These are phyloP conservation scores for Electrophaes corylata DNA, from an alignment of 2,888 invertebrate genomes.

Conservation along the genomic window DNA sequence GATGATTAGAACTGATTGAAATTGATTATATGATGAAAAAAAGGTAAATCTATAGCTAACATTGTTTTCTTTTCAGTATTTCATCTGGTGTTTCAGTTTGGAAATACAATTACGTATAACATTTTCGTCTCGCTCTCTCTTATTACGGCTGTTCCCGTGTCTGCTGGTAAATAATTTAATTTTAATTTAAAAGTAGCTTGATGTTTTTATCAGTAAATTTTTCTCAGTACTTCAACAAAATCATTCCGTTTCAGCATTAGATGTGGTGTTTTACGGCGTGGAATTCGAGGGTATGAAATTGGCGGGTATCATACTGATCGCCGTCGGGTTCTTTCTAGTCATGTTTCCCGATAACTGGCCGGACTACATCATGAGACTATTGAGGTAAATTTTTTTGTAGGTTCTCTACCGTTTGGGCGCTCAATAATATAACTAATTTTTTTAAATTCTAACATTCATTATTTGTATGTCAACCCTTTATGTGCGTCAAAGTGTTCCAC, in stretches of 20 bases:
- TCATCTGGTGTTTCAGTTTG: conserved; percentile 96
- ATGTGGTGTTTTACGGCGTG: conserved; percentile 93
- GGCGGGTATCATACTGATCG: conserved; percentile 95
- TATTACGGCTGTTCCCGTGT: conserved; percentile 96
- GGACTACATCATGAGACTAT: conserved; percentile 94
- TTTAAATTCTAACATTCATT: too few species aligned
- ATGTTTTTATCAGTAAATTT: background rate
- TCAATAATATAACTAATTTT: too few species aligned
- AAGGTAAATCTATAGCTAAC: background rate
- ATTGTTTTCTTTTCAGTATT: conserved; percentile 86
- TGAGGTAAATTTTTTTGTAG: conserved; percentile 85
- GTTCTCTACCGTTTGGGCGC: background rate
- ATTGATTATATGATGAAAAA: too few species aligned
- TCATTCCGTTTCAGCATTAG: conserved; percentile 86
- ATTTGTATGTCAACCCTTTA: too few species aligned
- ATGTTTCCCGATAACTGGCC: conserved; percentile 99
- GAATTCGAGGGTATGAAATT: conserved; percentile 97
- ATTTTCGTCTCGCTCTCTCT: conserved; percentile 97
- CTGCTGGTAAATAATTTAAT: conserved; percentile 91
- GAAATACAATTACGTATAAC: conserved; percentile 96
- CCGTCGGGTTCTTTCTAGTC: conserved; percentile 95
- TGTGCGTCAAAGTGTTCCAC: too few species aligned
- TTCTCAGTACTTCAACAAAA: background rate
- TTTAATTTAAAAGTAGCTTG: background rate
- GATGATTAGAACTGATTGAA: too few species aligned